Evolutionary conservation across 1,140 invertebrate genomes (phyloP), one percentile per base, ranked within the genome.

Genomic region (Bombyx mandarina): DNA sequence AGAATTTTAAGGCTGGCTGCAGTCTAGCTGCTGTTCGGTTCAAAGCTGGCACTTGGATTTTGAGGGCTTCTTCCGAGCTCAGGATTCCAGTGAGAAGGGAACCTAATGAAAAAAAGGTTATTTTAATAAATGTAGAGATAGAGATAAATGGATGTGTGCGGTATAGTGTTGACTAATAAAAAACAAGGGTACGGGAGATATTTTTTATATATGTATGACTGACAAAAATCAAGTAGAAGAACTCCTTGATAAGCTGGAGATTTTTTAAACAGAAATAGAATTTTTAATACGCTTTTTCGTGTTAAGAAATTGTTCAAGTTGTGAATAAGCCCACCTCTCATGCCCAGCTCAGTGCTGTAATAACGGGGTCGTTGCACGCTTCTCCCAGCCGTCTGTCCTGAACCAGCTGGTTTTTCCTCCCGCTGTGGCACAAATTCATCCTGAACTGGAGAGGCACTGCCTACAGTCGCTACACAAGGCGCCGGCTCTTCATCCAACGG

Each of bases 301-400:
- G 4, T 35, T 35, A 35, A 35, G 26, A 35, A 35, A 3, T 35
- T 35, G 26, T 35, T 35, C 35, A 5, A 35, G 26, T 35, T 35
- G 26, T 35, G 26, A 35, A 35, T 35, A 2, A 35, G 26, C 26
- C 22, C 54, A 70, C 97, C 94, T 51, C 93, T 90, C 52, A 99
- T 97, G 2, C 95, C 96, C 44, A 99, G 89, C 85, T 98, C 97
- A 0, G 96, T 97, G 9, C 94, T 96, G 80, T 97, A 97, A 88
- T 97, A 98, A 43, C 96, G 89, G 1, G 96, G 96, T 6, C 97
- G 90, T 44, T 94, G 86, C 54, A 95, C 79, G 64, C 76, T 88
- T 50, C 85, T 77, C 0, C 75, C 85, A 0, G 71, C 71, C 43
- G 73, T 66, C 7, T 58, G 63, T 10, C 73, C 73, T 6, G 73